Evolutionary conservation across 2,888 invertebrate genomes (phyloP).

Genomic region (Mythimna impura): DNA sequence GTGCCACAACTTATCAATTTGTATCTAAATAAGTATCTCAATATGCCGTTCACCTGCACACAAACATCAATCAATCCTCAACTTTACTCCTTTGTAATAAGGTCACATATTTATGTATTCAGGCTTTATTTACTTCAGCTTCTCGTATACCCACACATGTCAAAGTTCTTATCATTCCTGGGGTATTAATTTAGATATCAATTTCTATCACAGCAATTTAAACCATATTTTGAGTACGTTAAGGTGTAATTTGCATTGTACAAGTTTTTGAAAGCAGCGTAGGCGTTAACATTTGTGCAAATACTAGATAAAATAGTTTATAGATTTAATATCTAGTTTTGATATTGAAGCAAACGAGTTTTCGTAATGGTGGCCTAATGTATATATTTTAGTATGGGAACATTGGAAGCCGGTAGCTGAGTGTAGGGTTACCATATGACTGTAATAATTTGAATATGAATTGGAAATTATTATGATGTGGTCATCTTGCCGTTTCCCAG

Average conservation of each 20-base stretch:
- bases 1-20: conserved; percentile 18
- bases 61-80: conserved; percentile 25
- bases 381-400: conserved; percentile 40
- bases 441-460: conserved; percentile 11
- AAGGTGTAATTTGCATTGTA: conserved; percentile 6
- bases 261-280: conserved; percentile 29
- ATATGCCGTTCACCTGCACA: conserved; percentile 13
- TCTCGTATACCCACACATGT: conserved; percentile 54
- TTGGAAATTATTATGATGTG: conserved; percentile 1
- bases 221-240: fast-evolving
- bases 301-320: conserved; percentile 51
- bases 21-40: conserved; percentile 32
- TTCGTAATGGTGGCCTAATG: conserved; percentile 35
- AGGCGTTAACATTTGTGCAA: conserved; percentile 39
- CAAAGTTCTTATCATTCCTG: conserved; percentile 58
- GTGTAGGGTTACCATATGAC: conserved; percentile 14
- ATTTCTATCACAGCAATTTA: neutral
- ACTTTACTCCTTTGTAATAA: conserved; percentile 47
- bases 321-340: conserved; percentile 42
- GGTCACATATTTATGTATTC: conserved; percentile 17
- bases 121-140: conserved; percentile 34
- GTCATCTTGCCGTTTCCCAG: neutral
- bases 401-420: conserved; percentile 18
- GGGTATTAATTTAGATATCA: conserved; percentile 41
- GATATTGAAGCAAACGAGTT: conserved; percentile 46